phyloP scores from a whole-genome alignment of 2,888 invertebrate genomes.

The Epinotia ramella region DNA sequence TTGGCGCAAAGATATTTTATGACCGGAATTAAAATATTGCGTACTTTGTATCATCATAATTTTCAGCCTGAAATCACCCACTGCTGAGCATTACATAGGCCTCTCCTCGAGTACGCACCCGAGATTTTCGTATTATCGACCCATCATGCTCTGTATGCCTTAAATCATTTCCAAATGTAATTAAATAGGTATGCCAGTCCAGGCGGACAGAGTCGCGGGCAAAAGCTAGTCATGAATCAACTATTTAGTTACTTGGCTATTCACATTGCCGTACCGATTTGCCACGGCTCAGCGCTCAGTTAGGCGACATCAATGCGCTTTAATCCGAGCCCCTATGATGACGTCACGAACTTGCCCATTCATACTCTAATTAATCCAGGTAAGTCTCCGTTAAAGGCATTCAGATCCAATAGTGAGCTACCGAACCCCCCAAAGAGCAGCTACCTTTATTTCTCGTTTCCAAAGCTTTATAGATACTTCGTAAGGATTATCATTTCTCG shows the following conservation, averaged over 20 bases:
- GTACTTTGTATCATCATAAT: too few species aligned
- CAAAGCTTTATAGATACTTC: conserved; percentile 3
- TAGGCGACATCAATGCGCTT: conserved; percentile 45
- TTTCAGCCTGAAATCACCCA: too few species aligned
- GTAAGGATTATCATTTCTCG: background rate
- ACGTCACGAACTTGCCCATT: conserved; percentile 57
- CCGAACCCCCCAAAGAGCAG: background rate
- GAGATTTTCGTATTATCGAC: too few species aligned
- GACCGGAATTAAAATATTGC: too few species aligned
- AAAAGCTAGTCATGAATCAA: background rate
- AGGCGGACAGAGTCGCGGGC: background rate
- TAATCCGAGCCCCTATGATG: conserved; percentile 53
- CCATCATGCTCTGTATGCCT: too few species aligned
- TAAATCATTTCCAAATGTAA: too few species aligned
- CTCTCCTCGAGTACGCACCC: too few species aligned
- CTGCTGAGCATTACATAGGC: too few species aligned
- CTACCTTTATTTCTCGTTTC: background rate
- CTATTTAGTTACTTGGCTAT: background rate
- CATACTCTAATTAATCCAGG: conserved; percentile 54
- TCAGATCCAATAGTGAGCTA: conserved; percentile 3
- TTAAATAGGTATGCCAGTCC: background rate
- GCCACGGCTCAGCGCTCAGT: conserved; percentile 29
- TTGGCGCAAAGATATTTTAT: too few species aligned
- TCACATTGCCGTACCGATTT: conserved; percentile 18
- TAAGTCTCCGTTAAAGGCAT: conserved; percentile 6